These are phyloP conservation scores for Clunio marinus DNA, from an alignment of 2,888 invertebrate genomes.

Conservation along the genomic window DNA sequence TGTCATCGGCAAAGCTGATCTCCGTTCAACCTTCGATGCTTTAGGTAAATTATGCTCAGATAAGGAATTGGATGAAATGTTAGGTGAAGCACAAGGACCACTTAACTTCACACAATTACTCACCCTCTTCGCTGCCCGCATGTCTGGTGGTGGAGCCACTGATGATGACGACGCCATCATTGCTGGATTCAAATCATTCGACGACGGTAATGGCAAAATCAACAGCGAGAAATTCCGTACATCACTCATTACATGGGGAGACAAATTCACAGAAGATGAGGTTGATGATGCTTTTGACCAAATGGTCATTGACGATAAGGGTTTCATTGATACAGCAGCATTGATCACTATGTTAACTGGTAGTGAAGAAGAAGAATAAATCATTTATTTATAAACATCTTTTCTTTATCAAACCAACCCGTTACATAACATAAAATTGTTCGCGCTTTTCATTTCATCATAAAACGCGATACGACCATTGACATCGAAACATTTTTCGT, in stretches of 20 bases:
- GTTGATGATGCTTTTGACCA: conserved; percentile 90
- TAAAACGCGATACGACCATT: background rate
- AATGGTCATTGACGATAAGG: conserved; percentile 87
- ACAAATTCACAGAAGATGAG: conserved; percentile 84
- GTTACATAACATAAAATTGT: too few relatives aligned
- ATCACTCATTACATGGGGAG: conserved; percentile 89
- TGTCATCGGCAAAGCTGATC: conserved; percentile 82
- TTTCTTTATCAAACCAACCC: conserved; percentile 14
- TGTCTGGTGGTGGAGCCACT: conserved; percentile 81
- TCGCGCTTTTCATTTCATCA: too few relatives aligned
- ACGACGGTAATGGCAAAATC: conserved; percentile 74
- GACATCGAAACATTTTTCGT: background rate
- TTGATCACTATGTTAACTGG: conserved; percentile 86
- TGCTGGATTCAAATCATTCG: conserved; percentile 89
- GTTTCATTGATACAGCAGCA: conserved; percentile 81
- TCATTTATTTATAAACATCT: conserved; percentile 26
- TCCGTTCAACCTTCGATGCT: conserved; percentile 86
- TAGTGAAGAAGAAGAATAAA: conserved; percentile 68
- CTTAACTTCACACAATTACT: conserved; percentile 94
- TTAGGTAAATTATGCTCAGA: conserved; percentile 85
- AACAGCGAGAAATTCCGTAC: conserved; percentile 85
- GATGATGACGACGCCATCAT: conserved; percentile 91
- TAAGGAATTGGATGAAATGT: conserved; percentile 88
- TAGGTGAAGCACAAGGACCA: conserved; percentile 81
- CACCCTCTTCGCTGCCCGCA: conserved; percentile 85